Percentiles rank a stretch among this genome's conserved stretches.
Conservation (phyloP, 1,140 invertebrate genomes). For the Leptopilina clavipes region DNA sequence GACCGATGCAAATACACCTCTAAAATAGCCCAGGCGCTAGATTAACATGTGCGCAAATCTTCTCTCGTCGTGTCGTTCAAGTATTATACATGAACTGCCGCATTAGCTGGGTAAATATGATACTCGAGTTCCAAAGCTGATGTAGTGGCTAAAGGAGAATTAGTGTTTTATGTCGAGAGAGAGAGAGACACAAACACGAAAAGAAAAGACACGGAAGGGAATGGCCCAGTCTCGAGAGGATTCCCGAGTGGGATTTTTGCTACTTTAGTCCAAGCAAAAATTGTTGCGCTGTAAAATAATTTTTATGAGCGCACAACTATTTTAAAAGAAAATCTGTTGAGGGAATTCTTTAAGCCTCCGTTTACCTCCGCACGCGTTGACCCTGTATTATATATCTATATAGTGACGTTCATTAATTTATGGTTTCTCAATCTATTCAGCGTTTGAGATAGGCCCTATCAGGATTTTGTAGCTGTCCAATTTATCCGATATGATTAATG, state of each 20-base stretch:
- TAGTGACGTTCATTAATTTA: slow-evolving; percentile 51
- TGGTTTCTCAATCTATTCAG: slow-evolving; percentile 37
- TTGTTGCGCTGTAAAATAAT: too few relatives aligned
- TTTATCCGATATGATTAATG: slow-evolving; percentile 58
- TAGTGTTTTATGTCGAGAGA: slow-evolving; percentile 58
- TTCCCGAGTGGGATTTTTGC: slow-evolving; percentile 49
- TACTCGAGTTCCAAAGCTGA: slow-evolving; percentile 50
- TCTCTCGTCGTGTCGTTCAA: slow-evolving; percentile 45
- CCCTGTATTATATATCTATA: too few relatives aligned
- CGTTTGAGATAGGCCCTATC: slow-evolving; percentile 49
- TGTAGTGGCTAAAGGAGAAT: slow-evolving; percentile 62
- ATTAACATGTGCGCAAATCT: slow-evolving; percentile 54
- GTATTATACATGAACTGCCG: slow-evolving; percentile 57
- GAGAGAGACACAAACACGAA: slow-evolving; percentile 41
- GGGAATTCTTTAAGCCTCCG: slow-evolving; percentile 43
- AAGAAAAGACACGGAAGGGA: slow-evolving; percentile 47
- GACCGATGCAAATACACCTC: slow-evolving; percentile 56
- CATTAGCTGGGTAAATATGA: slow-evolving; percentile 71
- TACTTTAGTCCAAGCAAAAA: too few relatives aligned
- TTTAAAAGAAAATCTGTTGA: too few relatives aligned
- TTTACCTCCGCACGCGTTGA: slow-evolving; percentile 43
- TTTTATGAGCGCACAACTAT: too few relatives aligned
- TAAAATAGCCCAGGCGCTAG: slow-evolving; percentile 57
- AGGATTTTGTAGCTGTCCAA: slow-evolving; percentile 53
- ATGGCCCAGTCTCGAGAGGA: slow-evolving; percentile 45